Evolutionary conservation across 2,797 vertebrate species (phyloP), one percentile per base, ranked within the genome.

Genomic region (Picus viridis): DNA sequence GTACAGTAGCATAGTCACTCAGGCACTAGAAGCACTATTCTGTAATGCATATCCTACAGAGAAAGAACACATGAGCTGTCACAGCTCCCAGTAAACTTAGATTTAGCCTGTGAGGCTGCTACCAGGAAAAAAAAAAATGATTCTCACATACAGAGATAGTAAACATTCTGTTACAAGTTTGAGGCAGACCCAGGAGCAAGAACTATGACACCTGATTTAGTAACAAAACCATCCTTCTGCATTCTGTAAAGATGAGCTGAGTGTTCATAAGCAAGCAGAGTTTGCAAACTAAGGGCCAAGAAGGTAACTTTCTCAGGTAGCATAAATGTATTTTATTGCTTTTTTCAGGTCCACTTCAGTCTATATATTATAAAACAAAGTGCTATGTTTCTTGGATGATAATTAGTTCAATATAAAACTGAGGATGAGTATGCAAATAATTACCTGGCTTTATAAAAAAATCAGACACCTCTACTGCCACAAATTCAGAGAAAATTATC

Each of bases 391-490:
- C 57, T 75, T n/a, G 45, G 36, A 83, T 39, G 16, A 62, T 27
- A 61, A 70, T 71, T 73, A 67, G 24, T 36, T 79, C 53, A 64
- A 71, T 34, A 73, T 5, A 17, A 83, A 61, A 79, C 26, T 80
- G 70, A 80, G 47, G 16, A 10, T 10, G 10, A 57, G 20, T 26
- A 30, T 39, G 29, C 5, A 77, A 70, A 64, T 47, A 80, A 86
- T 29, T 45, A 63, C 4, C 13, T 32, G 6, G 9, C 7, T 62
- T 69, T 85, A 72, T 16, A 30, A 47, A 43, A 41, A 65, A 9
- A 0, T 4, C 7, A 65, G 32, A 5, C 5, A 61, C 1, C 6
- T 24, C 14, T 16, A 64, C 20, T 7, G 9, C 15, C 16, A 49
- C 8, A 63, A 64, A 58, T 27, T 47, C 29, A 14, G 30, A 39